These are phyloP conservation scores for Drosophila arizonae DNA, from an alignment of 1,140 invertebrate genomes.

Conservation along the genomic window DNA sequence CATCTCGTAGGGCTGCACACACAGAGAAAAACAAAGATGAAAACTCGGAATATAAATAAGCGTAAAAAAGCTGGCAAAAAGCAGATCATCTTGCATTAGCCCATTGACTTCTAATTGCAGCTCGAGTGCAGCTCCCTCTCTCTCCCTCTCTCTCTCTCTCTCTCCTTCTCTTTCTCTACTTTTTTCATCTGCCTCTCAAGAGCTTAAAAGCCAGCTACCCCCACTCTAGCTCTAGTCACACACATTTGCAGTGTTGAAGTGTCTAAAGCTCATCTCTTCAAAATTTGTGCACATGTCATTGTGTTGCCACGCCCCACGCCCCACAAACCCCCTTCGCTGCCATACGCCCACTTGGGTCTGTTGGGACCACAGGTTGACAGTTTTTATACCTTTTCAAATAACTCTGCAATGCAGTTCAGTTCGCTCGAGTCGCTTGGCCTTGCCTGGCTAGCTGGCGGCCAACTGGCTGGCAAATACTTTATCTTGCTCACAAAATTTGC, in stretches of 20 bases:
- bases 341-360: not conserved
- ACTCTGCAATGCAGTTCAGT: not conserved
- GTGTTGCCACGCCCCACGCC: constrained; percentile 2
- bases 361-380: constrained; percentile 7
- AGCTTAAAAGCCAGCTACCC: constrained; percentile 59
- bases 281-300: constrained; percentile 43
- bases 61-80: constrained; percentile 1
- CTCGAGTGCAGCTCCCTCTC: constrained; percentile 27
- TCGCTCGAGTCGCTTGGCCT: not conserved
- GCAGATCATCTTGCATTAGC: constrained; percentile 46
- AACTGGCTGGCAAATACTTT: constrained; percentile 4
- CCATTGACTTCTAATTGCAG: constrained; percentile 71
- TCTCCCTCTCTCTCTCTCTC: not conserved
- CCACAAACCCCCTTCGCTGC: not conserved
- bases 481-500: not conserved
- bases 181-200: constrained; percentile 46
- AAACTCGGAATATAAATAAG: not conserved
- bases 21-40: constrained; percentile 4
- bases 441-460: not conserved
- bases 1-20: constrained; percentile 90
- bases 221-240: not conserved
- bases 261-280: constrained; percentile 45
- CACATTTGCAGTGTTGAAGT: constrained; percentile 4
- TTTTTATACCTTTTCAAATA: constrained; percentile 7
- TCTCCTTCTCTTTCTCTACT: not conserved